phyloP scores from a whole-genome alignment of 2,113 vertebrate species.

The Antechinus stuartii region DNA sequence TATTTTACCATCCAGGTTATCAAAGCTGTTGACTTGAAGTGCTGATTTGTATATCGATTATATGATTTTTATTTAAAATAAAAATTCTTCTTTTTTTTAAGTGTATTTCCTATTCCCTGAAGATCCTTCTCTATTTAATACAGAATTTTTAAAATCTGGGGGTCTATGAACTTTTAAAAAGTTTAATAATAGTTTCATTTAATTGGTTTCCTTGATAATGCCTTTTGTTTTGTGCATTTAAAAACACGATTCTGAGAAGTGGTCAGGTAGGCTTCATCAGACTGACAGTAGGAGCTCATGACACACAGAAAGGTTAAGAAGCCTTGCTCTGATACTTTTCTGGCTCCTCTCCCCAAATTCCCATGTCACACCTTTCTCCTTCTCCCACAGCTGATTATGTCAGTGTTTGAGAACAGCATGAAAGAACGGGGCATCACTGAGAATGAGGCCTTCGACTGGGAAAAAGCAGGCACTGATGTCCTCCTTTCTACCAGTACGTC shows the following conservation, averaged over 20 bases:
- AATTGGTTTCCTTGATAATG: not conserved
- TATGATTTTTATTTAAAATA: constrained; percentile 67
- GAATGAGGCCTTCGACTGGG: constrained; percentile 99
- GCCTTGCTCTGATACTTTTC: not conserved
- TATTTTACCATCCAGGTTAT: constrained; percentile 20
- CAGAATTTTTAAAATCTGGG: not conserved
- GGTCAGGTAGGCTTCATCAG: not conserved
- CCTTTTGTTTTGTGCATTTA: not conserved
- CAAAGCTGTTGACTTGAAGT: constrained; percentile 48
- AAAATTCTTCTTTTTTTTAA: constrained; percentile 65
- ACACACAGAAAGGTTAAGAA: not conserved
- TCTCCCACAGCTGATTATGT: constrained; percentile 94
- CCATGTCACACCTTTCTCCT: constrained; percentile 67
- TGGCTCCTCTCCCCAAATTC: constrained; percentile 52
- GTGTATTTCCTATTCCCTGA: not conserved
- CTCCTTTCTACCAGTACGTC: constrained; percentile 93
- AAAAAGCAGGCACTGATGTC: constrained; percentile 93
- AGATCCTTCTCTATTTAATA: not conserved
- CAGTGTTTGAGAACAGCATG: constrained; percentile 99
- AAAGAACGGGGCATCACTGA: constrained; percentile 97
- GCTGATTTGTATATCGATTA: constrained; percentile 56
- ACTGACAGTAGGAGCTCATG: not conserved
- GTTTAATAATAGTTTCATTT: not conserved
- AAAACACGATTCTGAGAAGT: not conserved
- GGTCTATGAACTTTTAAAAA: not conserved